A percentile compares a stretch with the other conserved stretches of the same genome.
Evolutionary conservation across 2,888 invertebrate genomes (phyloP).

Genomic region (Geophilus truncorum): DNA sequence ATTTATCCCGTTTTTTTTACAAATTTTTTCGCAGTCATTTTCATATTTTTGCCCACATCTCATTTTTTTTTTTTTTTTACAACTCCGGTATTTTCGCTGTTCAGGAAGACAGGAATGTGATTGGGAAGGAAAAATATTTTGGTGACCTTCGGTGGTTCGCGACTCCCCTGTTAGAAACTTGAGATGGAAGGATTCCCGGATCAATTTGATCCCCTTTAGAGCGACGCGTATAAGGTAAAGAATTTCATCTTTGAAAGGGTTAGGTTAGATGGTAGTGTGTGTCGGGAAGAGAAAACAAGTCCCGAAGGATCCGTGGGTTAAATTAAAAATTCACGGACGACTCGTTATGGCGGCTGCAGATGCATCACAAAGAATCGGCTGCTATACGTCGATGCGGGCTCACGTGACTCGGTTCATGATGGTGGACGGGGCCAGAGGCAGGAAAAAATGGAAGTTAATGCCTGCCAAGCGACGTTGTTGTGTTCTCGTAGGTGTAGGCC

Average conservation of each 20-base stretch:
- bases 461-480: not conserved
- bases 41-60: not conserved
- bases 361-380: not conserved
- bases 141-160: slow-evolving; percentile 1
- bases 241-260: slow-evolving; percentile 17
- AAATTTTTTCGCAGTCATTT: not conserved
- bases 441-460: not conserved
- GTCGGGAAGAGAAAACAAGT: not conserved
- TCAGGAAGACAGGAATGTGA: not conserved
- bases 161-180: not conserved
- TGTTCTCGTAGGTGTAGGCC: not conserved
- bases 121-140: not conserved
- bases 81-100: not conserved
- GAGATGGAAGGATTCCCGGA: not conserved
- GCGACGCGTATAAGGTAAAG: not conserved
- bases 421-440: not conserved
- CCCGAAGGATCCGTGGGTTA: not conserved
- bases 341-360: not conserved
- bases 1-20: not conserved
- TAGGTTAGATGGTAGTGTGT: not conserved
- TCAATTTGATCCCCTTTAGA: not conserved
- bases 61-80: not conserved
- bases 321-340: not conserved
- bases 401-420: not conserved
- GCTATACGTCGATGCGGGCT: not conserved